Evolutionary conservation across 2,888 invertebrate species (phyloP), one percentile per base, ranked within the genome.

Genomic region (Piscicola geometra): DNA sequence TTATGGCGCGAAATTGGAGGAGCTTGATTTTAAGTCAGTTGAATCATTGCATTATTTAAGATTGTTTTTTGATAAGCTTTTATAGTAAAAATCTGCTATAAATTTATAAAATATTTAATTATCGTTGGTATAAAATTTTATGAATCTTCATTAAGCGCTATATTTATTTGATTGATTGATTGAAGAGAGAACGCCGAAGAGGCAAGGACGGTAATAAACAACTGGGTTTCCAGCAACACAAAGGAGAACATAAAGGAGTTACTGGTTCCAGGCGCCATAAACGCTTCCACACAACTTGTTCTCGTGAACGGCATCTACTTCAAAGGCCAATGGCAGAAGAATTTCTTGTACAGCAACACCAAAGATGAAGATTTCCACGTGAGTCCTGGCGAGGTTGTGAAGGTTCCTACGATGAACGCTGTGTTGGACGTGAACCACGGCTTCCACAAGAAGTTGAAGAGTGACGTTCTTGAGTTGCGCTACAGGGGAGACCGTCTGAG

Each of bases 141-240:
- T n/a, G n/a, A n/a, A n/a, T n/a, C n/a, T n/a, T n/a, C n/a, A n/a
- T n/a, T n/a, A n/a, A n/a, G n/a, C n/a, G n/a, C n/a, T n/a, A n/a
- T n/a, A n/a, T n/a, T n/a, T n/a, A n/a, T n/a, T n/a, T 47, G 21
- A 47, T 47, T 47, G 9, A 47, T 21, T 15, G 9, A 15, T 15
- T 52, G 28, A 35, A 75, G 75, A 50, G 25, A 21, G 1, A 66
- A 76, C 30, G 41, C 71, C 5, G 47, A 70, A 1, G 47, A 71
- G n/a, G 35, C 30, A n/a, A 47, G 32, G 30, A 15, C 25, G 1
- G 60, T 66, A 9, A 93, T 96, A 71, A 96, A 95, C 82, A 81
- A 83, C 50, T 93, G 93, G 92, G 92, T 92, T 60, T 90, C 90
- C 82, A 83, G 88, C 3, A 89, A 91, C 82, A 96, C 95, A 0